Percentiles rank a stretch among this genome's conserved stretches.
These are phyloP conservation scores for Carpatolechia fugitivella DNA, from an alignment of 2,888 invertebrate genomes.

Conservation along the genomic window DNA sequence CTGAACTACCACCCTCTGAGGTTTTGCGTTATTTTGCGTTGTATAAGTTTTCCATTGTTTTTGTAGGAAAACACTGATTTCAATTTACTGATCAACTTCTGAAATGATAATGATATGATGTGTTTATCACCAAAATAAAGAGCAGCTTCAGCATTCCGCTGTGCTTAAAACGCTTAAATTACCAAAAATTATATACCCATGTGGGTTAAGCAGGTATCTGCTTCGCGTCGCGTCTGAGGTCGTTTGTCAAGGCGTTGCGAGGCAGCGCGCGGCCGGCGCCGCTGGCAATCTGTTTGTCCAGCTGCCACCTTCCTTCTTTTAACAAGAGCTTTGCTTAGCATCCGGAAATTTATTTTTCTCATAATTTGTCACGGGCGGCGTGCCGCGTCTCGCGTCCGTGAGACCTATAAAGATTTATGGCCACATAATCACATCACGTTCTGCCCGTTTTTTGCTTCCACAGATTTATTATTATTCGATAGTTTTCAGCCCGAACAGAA, in stretches of 20 bases:
- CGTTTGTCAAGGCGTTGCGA: slow-evolving; percentile 48
- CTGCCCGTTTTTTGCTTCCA: slow-evolving; percentile 16
- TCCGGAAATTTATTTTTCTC: slow-evolving; percentile 59
- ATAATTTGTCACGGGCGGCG: slow-evolving; percentile 48
- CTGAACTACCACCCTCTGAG: too few relatives aligned
- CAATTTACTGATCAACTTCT: too few relatives aligned
- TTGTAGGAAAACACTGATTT: too few relatives aligned
- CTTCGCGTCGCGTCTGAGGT: slow-evolving; percentile 48
- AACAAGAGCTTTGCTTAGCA: slow-evolving; percentile 68
- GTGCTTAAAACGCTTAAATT: too few relatives aligned
- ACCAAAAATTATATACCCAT: too few relatives aligned
- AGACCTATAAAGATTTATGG: slow-evolving; percentile 40
- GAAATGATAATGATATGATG: too few relatives aligned
- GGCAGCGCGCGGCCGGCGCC: slow-evolving; percentile 36
- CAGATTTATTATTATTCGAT: slow-evolving; percentile 18
- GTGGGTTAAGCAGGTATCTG: slow-evolving; percentile 48
- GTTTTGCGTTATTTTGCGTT: too few relatives aligned
- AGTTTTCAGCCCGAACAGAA: slow-evolving; percentile 15
- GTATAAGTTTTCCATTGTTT: too few relatives aligned
- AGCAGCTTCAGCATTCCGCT: too few relatives aligned
- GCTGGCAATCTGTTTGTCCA: slow-evolving; percentile 67
- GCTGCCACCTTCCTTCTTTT: slow-evolving; percentile 68
- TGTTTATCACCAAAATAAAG: too few relatives aligned
- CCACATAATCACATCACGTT: slow-evolving; percentile 26
- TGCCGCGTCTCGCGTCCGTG: slow-evolving; percentile 32